Conservation (phyloP, 2,113 vertebrate species). For the Dicrurus megarhynchus region DNA sequence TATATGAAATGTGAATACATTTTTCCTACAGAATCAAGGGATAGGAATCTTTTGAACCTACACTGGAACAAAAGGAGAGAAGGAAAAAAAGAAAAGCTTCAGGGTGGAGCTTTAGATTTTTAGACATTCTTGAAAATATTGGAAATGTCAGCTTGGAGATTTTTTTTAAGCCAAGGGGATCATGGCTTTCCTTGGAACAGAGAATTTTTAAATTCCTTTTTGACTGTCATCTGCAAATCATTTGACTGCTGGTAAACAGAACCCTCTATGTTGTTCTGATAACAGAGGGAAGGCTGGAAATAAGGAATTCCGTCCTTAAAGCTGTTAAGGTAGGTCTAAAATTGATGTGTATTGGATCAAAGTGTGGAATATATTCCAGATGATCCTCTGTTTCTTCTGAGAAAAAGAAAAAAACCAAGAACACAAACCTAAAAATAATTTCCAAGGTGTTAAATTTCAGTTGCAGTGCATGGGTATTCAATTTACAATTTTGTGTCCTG, state of each 20-base stretch:
- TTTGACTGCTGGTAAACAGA: constrained; percentile 54
- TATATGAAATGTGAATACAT: neutral
- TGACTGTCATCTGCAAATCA: constrained; percentile 59
- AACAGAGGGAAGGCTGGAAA: constrained; percentile 22
- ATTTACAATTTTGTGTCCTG: neutral
- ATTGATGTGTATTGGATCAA: constrained; percentile 57
- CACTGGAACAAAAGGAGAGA: neutral
- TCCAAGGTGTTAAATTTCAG: constrained; percentile 6
- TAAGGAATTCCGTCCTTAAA: constrained; percentile 38
- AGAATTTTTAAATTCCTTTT: constrained; percentile 46
- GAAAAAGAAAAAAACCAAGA: neutral
- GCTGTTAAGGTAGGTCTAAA: constrained; percentile 41
- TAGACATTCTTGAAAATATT: constrained; percentile 19
- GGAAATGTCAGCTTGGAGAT: constrained; percentile 5
- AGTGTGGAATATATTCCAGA: constrained; percentile 57
- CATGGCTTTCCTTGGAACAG: constrained; percentile 3
- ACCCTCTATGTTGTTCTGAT: constrained; percentile 28
- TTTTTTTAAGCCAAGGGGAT: constrained; percentile 25
- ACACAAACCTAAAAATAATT: neutral
- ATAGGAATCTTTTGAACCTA: neutral
- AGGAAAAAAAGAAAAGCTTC: neutral
- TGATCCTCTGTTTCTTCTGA: constrained; percentile 25
- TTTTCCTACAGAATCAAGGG: neutral
- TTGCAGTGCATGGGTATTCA: neutral
- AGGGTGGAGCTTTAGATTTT: neutral